A percentile compares a stretch with the other conserved stretches of the same genome.
These are phyloP conservation scores for Anthrax anthrax DNA, from an alignment of 2,888 invertebrate genomes.

Conservation along the genomic window DNA sequence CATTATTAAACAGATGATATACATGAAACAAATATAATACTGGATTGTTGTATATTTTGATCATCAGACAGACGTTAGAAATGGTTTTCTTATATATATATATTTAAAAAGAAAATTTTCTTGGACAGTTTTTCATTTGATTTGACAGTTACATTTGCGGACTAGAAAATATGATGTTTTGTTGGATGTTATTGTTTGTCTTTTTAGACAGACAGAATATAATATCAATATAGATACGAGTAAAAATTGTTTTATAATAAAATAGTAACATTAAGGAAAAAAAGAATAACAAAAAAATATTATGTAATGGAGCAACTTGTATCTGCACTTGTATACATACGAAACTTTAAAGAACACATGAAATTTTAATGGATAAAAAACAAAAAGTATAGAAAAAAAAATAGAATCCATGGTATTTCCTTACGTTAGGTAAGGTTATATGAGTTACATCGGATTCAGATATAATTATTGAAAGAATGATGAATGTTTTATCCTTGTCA, in stretches of 20 bases:
- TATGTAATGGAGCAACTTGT: no score
- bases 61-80: neutral
- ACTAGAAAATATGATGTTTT: neutral
- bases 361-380: neutral
- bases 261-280: neutral
- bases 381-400: neutral
- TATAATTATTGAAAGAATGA: slow-evolving; percentile 5
- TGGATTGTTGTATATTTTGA: neutral
- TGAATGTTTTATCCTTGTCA: slow-evolving; percentile 8
- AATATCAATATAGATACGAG: slow-evolving; percentile 6
- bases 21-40: no score
- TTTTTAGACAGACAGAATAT: slow-evolving; percentile 2
- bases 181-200: neutral
- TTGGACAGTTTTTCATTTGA: slow-evolving; percentile 13
- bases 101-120: slow-evolving; percentile 5
- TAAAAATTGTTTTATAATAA: slow-evolving; percentile 4
- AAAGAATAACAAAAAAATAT: slow-evolving; percentile 3
- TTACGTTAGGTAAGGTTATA: no score
- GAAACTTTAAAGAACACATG: no score
- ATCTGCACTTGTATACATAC: no score
- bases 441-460: no score
- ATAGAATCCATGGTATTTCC: neutral
- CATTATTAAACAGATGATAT: no score
- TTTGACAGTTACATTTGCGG: slow-evolving; percentile 12
- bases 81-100: slow-evolving; percentile 1